Evolutionary conservation across 1,140 invertebrate species (phyloP).

Genomic region (Drosophila cardini): DNA sequence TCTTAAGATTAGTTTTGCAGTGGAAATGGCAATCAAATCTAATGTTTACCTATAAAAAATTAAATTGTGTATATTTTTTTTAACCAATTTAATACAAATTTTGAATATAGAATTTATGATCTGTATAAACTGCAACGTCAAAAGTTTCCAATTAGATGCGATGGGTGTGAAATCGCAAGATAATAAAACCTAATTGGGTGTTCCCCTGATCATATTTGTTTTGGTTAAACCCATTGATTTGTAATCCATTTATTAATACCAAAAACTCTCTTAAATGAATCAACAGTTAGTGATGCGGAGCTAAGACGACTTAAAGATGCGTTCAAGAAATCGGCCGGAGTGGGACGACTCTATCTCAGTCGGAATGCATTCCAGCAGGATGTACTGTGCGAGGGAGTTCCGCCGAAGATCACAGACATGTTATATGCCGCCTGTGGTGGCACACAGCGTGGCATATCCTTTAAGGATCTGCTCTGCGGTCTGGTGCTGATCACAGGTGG

Average conservation of each 20-base stretch:
- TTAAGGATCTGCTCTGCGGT: conserved; percentile 93
- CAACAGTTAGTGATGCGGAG: conserved; percentile 91
- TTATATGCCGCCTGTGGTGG: conserved; percentile 93
- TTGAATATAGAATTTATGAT: neutral
- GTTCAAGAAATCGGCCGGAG: conserved; percentile 91
- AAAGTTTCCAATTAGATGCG: conserved; percentile 21
- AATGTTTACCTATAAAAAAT: neutral
- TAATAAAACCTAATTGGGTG: conserved; percentile 22
- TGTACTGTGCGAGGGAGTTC: conserved; percentile 93
- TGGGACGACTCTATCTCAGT: conserved; percentile 89
- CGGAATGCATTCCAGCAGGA: conserved; percentile 91
- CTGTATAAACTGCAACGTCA: neutral
- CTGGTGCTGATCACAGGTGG: conserved; percentile 93
- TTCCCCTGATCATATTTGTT: conserved; percentile 6
- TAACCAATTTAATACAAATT: neutral
- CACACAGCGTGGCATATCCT: conserved; percentile 90
- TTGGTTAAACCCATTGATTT: conserved; percentile 10
- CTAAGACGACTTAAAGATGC: conserved; percentile 92
- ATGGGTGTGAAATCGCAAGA: conserved; percentile 16
- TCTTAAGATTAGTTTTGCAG: conserved; percentile 2
- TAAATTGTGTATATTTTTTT: neutral
- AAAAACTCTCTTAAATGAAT: conserved; percentile 1
- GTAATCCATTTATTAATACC: conserved; percentile 12
- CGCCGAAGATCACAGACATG: conserved; percentile 90
- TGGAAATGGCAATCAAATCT: neutral